These are phyloP conservation scores for Lycopodina hypogea DNA, from an alignment of 37 sponge, comb jelly and placozoan genomes.

Conservation along the genomic window DNA sequence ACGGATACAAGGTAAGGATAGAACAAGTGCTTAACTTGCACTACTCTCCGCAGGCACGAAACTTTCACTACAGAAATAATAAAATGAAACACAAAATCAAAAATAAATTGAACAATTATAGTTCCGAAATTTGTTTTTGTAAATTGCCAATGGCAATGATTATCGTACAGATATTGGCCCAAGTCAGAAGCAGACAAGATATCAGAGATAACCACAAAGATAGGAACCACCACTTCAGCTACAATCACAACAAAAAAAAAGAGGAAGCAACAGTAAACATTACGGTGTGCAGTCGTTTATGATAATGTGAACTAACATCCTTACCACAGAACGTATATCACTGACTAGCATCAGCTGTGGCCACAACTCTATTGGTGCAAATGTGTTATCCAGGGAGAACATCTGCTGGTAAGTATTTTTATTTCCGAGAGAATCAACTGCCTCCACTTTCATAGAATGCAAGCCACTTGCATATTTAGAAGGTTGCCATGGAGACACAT, in stretches of 20 bases:
- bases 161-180: slow-evolving; percentile 14
- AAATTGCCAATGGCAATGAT: too few species aligned
- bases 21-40: slow-evolving; percentile 13
- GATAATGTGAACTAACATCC: neutral
- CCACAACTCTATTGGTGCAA: slow-evolving; percentile 2
- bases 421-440: slow-evolving; percentile 42
- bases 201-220: slow-evolving; percentile 55
- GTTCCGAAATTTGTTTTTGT: too few species aligned
- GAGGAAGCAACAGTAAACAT: neutral
- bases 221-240: slow-evolving; percentile 34
- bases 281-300: neutral
- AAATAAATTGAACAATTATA: neutral
- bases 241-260: neutral
- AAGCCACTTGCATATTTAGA: slow-evolving; percentile 26
- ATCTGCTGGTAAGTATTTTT: slow-evolving; percentile 24
- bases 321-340: slow-evolving; percentile 58
- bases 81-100: neutral
- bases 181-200: slow-evolving; percentile 22
- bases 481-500: slow-evolving; percentile 74
- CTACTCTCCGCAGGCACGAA: slow-evolving; percentile 25
- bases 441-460: slow-evolving; percentile 61
- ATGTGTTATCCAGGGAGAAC: slow-evolving; percentile 66
- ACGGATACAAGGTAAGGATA: slow-evolving; percentile 23
- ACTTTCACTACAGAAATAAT: neutral
- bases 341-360: slow-evolving; percentile 57